These are phyloP conservation scores for Heloderma charlesbogerti DNA, from an alignment of 2,113 vertebrate genomes.

Conservation along the genomic window DNA sequence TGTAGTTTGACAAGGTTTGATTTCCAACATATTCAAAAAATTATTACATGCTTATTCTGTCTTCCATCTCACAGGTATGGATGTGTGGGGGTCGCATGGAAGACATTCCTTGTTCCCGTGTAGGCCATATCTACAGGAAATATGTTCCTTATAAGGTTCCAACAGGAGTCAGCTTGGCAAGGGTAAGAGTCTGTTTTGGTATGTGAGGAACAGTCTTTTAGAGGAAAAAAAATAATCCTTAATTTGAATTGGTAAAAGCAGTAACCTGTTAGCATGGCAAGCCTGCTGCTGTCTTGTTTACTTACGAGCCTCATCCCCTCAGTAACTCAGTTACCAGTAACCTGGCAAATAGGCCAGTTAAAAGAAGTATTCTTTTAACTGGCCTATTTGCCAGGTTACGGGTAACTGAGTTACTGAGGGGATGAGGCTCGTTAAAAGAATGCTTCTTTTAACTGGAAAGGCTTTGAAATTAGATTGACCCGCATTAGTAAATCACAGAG, in stretches of 20 bases:
- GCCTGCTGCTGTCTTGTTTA: neutral
- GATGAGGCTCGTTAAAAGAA: neutral
- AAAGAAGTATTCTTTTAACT: too few species aligned
- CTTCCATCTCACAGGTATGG: conserved; percentile 78
- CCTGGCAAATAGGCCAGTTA: neutral
- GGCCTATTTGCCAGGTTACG: too few species aligned
- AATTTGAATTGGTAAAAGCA: neutral
- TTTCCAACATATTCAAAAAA: neutral
- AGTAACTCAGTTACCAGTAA: too few species aligned
- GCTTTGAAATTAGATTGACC: neutral
- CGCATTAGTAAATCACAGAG: neutral
- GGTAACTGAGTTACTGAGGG: too few species aligned
- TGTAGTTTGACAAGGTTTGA: neutral
- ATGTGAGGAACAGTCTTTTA: neutral
- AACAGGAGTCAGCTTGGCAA: conserved; percentile 92
- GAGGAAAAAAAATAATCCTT: neutral
- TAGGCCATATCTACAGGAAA: conserved; percentile 98
- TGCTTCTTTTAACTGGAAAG: rapidly evolving
- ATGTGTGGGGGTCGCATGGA: conserved; percentile 89
- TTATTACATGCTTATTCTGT: conserved; percentile 13
- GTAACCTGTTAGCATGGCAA: neutral
- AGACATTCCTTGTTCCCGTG: conserved; percentile 91
- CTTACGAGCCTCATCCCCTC: neutral
- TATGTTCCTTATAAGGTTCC: conserved; percentile 98
- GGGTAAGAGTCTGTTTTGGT: conserved; percentile 78